Evolutionary conservation across 2,113 vertebrate species (phyloP).

Genomic region (Lepisosteus oculatus): DNA sequence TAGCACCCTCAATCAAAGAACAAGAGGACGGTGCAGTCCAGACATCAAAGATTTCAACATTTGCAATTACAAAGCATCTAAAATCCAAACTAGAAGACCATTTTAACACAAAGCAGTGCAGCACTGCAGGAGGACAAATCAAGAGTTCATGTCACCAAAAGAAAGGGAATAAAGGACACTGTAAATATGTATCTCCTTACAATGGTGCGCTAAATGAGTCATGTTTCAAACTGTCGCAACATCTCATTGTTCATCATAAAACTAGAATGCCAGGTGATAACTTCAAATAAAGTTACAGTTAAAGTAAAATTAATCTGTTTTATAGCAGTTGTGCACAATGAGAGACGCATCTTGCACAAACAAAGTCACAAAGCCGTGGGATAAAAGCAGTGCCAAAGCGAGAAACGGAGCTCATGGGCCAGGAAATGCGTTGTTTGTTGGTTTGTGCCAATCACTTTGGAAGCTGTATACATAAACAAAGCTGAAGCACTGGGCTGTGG

Average conservation of each 20-base stretch:
- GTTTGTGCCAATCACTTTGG: conserved; percentile 56
- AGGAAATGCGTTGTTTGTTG: conserved; percentile 60
- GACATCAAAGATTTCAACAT: conserved; percentile 55
- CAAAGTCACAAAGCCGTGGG: too few species aligned
- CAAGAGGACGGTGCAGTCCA: conserved; percentile 46
- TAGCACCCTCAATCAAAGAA: conserved; percentile 55
- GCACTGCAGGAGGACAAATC: conserved; percentile 50
- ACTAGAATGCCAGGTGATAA: too few species aligned
- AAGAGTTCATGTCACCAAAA: conserved; percentile 27
- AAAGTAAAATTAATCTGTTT: too few species aligned
- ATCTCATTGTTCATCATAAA: too few species aligned
- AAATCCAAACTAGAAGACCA: conserved; percentile 52
- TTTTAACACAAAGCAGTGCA: conserved; percentile 50
- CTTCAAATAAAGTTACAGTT: too few species aligned
- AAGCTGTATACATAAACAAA: conserved; percentile 55
- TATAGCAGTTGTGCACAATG: too few species aligned
- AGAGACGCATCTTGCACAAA: too few species aligned
- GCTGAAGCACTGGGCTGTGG: conserved; percentile 18
- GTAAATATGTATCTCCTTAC: conserved; percentile 51
- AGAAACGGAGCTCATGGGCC: conserved; percentile 25
- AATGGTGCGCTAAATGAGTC: conserved; percentile 34
- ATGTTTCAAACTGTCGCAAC: not conserved
- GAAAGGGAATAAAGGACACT: conserved; percentile 23
- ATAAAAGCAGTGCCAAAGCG: conserved; percentile 25
- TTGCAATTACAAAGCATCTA: conserved; percentile 45